These are phyloP conservation scores for Taxidea taxus DNA, from an alignment of 2,113 vertebrate genomes.

Conservation along the genomic window DNA sequence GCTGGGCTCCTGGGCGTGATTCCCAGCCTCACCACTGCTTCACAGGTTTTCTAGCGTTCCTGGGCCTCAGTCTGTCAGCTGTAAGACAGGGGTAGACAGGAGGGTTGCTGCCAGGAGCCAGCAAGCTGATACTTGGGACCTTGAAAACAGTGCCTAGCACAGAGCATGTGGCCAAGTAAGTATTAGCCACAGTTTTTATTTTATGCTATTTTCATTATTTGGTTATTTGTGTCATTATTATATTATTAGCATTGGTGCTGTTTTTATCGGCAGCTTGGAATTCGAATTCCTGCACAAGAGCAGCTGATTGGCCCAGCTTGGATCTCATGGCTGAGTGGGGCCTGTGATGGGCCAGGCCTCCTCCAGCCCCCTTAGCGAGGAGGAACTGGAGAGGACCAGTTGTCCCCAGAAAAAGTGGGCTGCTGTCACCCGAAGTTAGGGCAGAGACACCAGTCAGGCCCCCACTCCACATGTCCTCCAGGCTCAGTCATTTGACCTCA, in stretches of 20 bases:
- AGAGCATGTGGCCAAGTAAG: background rate
- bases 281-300: constrained; percentile 2
- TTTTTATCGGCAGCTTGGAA: constrained; percentile 22
- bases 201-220: background rate
- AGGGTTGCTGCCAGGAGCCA: background rate
- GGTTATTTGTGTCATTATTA: background rate
- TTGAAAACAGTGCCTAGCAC: background rate
- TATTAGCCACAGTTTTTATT: background rate
- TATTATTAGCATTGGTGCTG: background rate
- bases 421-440: background rate
- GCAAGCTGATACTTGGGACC: background rate
- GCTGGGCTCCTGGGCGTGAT: background rate
- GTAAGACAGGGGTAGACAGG: background rate
- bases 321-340: background rate
- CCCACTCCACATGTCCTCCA: background rate
- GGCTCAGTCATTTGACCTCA: background rate
- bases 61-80: background rate
- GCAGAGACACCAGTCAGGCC: background rate
- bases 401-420: background rate
- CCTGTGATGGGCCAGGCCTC: background rate
- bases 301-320: background rate
- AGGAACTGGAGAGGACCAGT: background rate
- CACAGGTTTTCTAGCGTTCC: background rate
- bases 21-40: background rate
- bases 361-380: background rate